These are phyloP conservation scores for Pherbina coryleti DNA, from an alignment of 2,888 invertebrate genomes.

Conservation along the genomic window DNA sequence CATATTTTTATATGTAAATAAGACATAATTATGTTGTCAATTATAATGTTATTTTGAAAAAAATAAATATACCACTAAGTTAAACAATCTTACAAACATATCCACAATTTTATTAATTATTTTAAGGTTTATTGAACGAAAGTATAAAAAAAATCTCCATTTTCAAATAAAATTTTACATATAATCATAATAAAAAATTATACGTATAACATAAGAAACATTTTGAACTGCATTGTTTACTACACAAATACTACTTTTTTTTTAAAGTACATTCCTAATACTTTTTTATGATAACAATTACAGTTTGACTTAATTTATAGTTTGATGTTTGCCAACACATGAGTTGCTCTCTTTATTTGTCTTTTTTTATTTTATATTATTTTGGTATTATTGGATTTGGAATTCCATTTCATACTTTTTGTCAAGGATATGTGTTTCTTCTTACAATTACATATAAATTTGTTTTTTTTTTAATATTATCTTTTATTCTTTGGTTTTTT, in stretches of 20 bases:
- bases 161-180: background rate
- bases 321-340: conserved; percentile 15
- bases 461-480: background rate
- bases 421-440: conserved; percentile 33
- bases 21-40: background rate
- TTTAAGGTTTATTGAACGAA: background rate
- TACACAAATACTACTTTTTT: conserved; percentile 32
- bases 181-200: background rate
- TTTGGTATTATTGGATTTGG: background rate
- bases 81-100: too few species aligned
- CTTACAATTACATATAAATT: conserved; percentile 16
- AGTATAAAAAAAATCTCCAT: background rate
- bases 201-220: background rate
- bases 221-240: conserved; percentile 6
- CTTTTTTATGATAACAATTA: conserved; percentile 18
- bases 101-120: background rate
- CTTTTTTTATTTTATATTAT: background rate
- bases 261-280: conserved; percentile 28
- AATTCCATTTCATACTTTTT: background rate
- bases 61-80: too few species aligned
- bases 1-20: background rate
- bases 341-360: background rate
- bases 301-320: conserved; percentile 11
- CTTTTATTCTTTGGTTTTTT: background rate
- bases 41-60: background rate